Percentiles rank a stretch among this genome's conserved stretches.
These are phyloP conservation scores for Glandiceps talaboti DNA, from an alignment of 53 echinoderm and acorn worm species.

Conservation along the genomic window DNA sequence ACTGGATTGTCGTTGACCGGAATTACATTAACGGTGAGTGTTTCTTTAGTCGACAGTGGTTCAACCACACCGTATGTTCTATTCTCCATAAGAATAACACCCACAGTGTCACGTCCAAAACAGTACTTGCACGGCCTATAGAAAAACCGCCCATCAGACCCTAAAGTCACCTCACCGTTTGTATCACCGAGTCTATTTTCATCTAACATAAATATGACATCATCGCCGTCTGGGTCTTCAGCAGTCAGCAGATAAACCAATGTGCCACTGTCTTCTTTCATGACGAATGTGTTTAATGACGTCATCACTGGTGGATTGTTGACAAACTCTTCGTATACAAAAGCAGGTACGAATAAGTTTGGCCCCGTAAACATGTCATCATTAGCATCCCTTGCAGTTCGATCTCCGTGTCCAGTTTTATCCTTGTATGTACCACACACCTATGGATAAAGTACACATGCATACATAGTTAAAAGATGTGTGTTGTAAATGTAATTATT, in stretches of 20 bases:
- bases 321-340: not conserved
- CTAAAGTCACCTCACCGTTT: slow-evolving; percentile 12
- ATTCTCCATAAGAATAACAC: not conserved
- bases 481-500: no score
- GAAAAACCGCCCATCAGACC: slow-evolving; percentile 4
- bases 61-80: slow-evolving; percentile 1
- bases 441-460: not conserved
- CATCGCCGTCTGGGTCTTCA: not conserved
- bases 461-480: no score
- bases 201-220: not conserved
- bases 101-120: not conserved
- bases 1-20: slow-evolving; percentile 23
- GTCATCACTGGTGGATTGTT: not conserved
- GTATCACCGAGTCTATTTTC: not conserved
- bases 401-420: not conserved
- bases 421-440: not conserved
- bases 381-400: not conserved
- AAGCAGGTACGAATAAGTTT: not conserved
- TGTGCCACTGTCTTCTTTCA: not conserved
- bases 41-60: slow-evolving; percentile 8
- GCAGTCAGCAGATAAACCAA: not conserved
- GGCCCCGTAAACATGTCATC: not conserved
- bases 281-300: not conserved
- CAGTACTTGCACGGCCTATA: not conserved
- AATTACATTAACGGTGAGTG: slow-evolving; percentile 4